Evolutionary conservation across 1,140 invertebrate species (phyloP), one percentile per base, ranked within the genome.

Genomic region (Drosophila obscura): DNA sequence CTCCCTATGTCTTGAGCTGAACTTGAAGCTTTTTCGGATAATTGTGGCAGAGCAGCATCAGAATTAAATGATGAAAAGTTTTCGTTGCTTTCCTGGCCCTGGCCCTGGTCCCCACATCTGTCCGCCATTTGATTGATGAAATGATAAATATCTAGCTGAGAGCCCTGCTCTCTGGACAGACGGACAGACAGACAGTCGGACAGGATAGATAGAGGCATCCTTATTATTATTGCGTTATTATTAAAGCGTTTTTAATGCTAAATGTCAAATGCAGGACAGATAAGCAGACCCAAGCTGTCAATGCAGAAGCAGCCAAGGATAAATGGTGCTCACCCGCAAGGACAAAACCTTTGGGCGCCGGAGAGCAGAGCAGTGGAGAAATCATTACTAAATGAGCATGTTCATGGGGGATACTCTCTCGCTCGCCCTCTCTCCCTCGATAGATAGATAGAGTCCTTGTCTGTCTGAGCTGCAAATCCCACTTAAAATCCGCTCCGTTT

Each of bases 241-340:
- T 88, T 88, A 88, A 88, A 88, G 75, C 83, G 83, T 88, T 88
- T 89, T 89, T 88, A 88, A 88, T 88, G 83, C 83, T 88, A 88
- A 88, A 88, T 88, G 83, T 88, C 83, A 88, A 88, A 88, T 89
- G 84, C 83, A 88, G 83, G 82, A 88, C 84, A 88, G 83, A 89
- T 88, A 88, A 88, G 83, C 83, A 88, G 84, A 73, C 76, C 76
- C 83, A 61, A 83, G 84, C 83, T 88, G 83, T 88, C 83, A 88
- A 88, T 88, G 83, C 58, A 51, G 52, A 22, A 63, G 39, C 61
- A 62, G 41, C 39, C 46, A 48, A 26, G 68, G 61, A 74, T 66
- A 80, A 67, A 78, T 62, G 66, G 58, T 73, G 46, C 46, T 31
- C 46, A 15, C 44, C 43, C 31, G 44, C 59, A 31, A 26, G 50